phyloP scores from a whole-genome alignment of 2,113 vertebrate species.

The Pholis gunnellus region DNA sequence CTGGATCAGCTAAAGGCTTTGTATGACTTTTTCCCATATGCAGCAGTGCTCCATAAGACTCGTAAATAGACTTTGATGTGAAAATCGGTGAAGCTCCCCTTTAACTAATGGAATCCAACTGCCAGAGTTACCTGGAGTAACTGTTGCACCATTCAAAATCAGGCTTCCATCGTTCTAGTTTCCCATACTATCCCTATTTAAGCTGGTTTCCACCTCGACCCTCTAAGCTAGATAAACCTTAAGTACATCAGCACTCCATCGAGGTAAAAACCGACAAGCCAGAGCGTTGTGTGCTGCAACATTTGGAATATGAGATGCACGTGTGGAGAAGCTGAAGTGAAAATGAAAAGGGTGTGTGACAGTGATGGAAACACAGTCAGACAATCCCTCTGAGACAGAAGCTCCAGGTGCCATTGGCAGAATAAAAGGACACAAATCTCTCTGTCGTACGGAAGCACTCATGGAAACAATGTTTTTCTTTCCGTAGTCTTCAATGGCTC shows the following conservation, averaged over 20 bases:
- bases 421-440: conserved; percentile 50
- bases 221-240: conserved; percentile 15
- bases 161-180: neutral
- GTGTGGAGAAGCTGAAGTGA: conserved; percentile 26
- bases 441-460: conserved; percentile 19
- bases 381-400: conserved; percentile 50
- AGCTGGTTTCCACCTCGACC: conserved; percentile 1
- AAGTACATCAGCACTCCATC: conserved; percentile 19
- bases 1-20: neutral
- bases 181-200: neutral
- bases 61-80: conserved; percentile 20
- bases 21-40: no score
- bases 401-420: conserved; percentile 41
- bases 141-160: conserved; percentile 9
- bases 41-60: neutral
- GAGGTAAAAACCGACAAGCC: conserved; percentile 16
- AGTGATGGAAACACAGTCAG: conserved; percentile 57
- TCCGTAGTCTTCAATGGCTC: neutral
- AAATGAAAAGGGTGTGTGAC: conserved; percentile 32
- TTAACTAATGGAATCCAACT: neutral
- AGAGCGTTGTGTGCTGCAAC: conserved; percentile 9
- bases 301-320: conserved; percentile 44
- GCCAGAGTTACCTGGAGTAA: neutral
- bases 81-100: neutral
- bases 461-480: conserved; percentile 14